Base-by-base conservation (phyloP, 2,888 invertebrate genomes). In the Tanypteryx hageni region DNA sequence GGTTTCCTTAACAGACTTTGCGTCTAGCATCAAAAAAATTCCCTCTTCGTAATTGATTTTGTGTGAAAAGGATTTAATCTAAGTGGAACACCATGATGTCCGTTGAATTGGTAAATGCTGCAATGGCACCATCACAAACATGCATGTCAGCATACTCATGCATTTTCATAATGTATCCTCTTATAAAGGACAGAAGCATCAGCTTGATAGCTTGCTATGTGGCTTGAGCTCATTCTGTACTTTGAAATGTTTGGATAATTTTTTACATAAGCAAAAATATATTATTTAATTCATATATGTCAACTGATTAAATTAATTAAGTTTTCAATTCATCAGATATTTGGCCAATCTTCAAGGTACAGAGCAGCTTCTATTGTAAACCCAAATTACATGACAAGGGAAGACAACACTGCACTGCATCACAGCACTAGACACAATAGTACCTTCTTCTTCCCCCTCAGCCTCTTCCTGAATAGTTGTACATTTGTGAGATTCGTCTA, bases 381-480 rank as follows among this genome's bases (percentile, higher is more conserved):
- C 64, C 16, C 61, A 31, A 61, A 31, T 61, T 64, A 59, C 61
- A 89, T 64, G 44, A 61, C 59, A 61, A 61, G 64, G 64, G 58
- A 22, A 76, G 64, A 92, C 81, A 92, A 92, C 92, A 81, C 59
- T 92, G 64, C 61, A 64, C 64, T 89, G 89, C 89, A 64, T 89
- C 64, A 44, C 89, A 89, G 58, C 44, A 76, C 27, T 76, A 76
- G 76, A 76, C 76, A 76, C 76, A 89, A 89, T 84, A 89, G 92
- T 93, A 93, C 93, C 93, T 93, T 94, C 94, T 92, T 93, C 94
- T 93, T 94, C 94, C 84, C 93, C 94, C 93, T 94, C 94, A 92
- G 94, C 94, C 93, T 94, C 94, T 93, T 95, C 95, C 93, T 94
- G 94, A 93, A 95, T 95, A 92, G 95, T 94, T 81, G 94, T 93